Base-by-base conservation (phyloP, 2,888 invertebrate species). In the Diarsia mendica region DNA sequence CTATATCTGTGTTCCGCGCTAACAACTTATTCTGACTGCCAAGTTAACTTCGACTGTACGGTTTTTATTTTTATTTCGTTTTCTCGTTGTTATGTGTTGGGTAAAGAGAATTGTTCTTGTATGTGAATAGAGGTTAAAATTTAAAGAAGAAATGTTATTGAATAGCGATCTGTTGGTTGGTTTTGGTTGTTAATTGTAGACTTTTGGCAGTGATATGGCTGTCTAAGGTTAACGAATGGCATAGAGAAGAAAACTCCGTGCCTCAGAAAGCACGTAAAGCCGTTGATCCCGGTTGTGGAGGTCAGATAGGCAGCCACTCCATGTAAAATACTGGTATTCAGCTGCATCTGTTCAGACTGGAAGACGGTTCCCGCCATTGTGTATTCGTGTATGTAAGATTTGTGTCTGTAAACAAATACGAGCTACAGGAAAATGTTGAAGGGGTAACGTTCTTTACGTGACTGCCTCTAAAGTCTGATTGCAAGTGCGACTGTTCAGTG, bases 1-100 rank as follows among this genome's bases (percentile, higher is more conserved):
- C 28, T 28, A 28, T 28, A 28, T 28, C 28, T 28, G 28, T 28
- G 28, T 81, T 64, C 67, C 39, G n/a, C 63, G 66, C 77, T 83
- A 83, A 79, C 87, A 85, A 79, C 76, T 74, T 83, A 76, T 73
- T 69, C 61, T 58, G 64, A 63, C 64, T 66, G 68, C 33, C 15
- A 48, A 72, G 66, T 82, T 75, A 75, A 65, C 79, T 83, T 6
- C 51, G 2, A 23, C 49, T 55, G 33, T 58, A 11, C 61, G 28
- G 13, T 65, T 64, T 65, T 81, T 66, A 44, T 33, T 69, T 72
- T 69, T 60, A 15, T 53, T 78, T 48, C 20, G 20, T 48, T n/a
- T 13, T 51, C 33, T 58, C 8, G 28, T 63, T 67, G 15, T 28
- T 51, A 2, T 51, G 18, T 53, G 55, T 55, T 20, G 6, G 20